Percentiles rank a stretch among this genome's conserved stretches.
Conservation (phyloP, 2,113 vertebrate species). For the Pollimyrus isidori region DNA sequence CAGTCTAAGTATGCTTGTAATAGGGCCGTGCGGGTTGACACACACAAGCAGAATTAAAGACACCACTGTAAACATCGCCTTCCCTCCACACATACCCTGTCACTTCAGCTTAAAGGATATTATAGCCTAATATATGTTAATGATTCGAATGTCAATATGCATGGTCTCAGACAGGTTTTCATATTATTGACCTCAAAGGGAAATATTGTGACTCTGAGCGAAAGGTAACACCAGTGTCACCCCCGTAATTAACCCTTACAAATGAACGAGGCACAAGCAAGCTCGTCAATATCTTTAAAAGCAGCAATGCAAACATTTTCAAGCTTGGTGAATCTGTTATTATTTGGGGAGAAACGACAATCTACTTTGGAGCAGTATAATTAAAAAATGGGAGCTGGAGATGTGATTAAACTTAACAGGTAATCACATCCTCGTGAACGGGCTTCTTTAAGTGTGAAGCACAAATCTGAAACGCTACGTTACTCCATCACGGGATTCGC, state of each 20-base stretch:
- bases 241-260: not conserved
- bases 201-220: constrained; percentile 61
- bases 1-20: not conserved
- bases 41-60: constrained; percentile 45
- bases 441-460: constrained; percentile 8
- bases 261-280: not conserved
- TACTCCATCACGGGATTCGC: constrained; percentile 18
- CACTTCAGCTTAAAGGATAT: constrained; percentile 53
- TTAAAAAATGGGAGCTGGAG: not conserved
- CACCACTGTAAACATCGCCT: constrained; percentile 35
- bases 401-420: constrained; percentile 8
- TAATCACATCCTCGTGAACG: constrained; percentile 15
- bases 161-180: constrained; percentile 63
- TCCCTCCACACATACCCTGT: constrained; percentile 11
- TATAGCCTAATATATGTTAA: constrained; percentile 50
- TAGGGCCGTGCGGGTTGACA: not conserved
- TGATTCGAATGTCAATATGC: constrained; percentile 66
- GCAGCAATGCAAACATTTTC: not conserved
- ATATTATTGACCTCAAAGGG: constrained; percentile 63
- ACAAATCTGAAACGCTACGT: constrained; percentile 8
- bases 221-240: constrained; percentile 60
- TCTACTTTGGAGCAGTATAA: not conserved
- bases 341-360: not conserved
- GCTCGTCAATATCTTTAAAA: not conserved
- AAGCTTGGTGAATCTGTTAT: not conserved